Base-by-base conservation (phyloP, 2,113 vertebrate genomes). In the Butorides virescens region DNA sequence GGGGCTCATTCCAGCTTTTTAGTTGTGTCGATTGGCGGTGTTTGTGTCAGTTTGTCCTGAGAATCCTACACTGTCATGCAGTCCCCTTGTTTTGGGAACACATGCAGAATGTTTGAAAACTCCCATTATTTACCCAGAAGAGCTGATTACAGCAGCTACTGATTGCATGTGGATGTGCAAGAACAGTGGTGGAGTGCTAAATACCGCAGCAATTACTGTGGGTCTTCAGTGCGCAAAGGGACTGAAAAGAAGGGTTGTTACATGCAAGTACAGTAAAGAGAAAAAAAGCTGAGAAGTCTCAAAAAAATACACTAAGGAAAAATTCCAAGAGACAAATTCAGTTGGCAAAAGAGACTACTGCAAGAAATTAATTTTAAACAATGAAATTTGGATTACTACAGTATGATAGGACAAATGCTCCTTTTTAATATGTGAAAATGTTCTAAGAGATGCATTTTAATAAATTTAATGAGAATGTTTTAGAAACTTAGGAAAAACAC, bases 1-100 rank as follows among this genome's bases (percentile, higher is more conserved):
- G 7, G 4, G 18, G 34, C 11, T 70, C 17, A 17, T 47, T 90
- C 36, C 20, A 2, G 1, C 15, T 65, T 85, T 52, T 56, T 26
- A 20, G 5, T 13, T 52, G 7, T n/a, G 42, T 29, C 1, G 0
- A 34, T 34, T 13, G 0, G 4, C 63, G 26, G 29, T 29, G 15
- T 59, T 86, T 71, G 30, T 67, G 42, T 67, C 52, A 46, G 44
- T 59, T 49, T 7, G 1, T 36, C 52, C 25, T 50, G 79, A 83
- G 67, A 72, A 21, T 50, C 9, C 58, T 55, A 14, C 21, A 7
- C 27, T 23, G 12, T 58, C 6, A 3, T 13, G 18, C 29, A 72
- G 30, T 16, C 18, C 10, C 21, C n/a, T 79, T 83, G 44, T 50
- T 86, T 62, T 58, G 47, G 46, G 20, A 91, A 63, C 27, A 50